Conservation (phyloP, 2,888 invertebrate species). For the Coelogynopora nodosa region DNA sequence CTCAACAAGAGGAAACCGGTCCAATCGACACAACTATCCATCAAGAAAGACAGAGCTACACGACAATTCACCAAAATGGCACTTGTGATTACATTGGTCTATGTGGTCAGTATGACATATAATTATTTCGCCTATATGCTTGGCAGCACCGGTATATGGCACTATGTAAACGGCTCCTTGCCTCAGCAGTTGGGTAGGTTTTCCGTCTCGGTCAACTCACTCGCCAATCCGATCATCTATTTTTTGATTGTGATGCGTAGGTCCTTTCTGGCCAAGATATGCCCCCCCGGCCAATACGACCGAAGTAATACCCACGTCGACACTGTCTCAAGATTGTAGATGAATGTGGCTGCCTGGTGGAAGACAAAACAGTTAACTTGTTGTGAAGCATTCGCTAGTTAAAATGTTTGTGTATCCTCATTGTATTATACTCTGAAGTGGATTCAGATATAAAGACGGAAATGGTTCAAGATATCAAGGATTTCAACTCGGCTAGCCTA, state of each 20-base stretch:
- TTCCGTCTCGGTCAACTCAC: slow-evolving; percentile 33
- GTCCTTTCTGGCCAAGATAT: background rate
- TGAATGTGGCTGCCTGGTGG: too few relatives aligned
- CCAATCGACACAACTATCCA: background rate
- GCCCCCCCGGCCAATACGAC: background rate
- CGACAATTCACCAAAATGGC: slow-evolving; percentile 39
- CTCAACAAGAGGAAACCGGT: background rate
- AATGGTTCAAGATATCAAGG: too few relatives aligned
- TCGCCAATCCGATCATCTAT: slow-evolving; percentile 41
- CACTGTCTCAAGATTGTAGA: too few relatives aligned
- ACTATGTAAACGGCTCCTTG: slow-evolving; percentile 25
- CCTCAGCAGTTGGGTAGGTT: slow-evolving; percentile 37
- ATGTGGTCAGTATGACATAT: slow-evolving; percentile 38
- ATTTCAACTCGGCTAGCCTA: too few relatives aligned
- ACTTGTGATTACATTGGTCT: slow-evolving; percentile 34
- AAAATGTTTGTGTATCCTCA: too few relatives aligned
- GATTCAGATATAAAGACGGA: too few relatives aligned
- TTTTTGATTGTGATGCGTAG: slow-evolving; percentile 21
- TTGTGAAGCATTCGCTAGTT: too few relatives aligned
- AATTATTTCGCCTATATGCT: slow-evolving; percentile 36
- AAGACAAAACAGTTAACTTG: too few relatives aligned
- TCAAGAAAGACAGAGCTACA: background rate
- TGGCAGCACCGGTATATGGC: slow-evolving; percentile 16
- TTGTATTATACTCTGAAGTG: too few relatives aligned
- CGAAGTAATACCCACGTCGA: background rate